Conservation (phyloP, 2,113 vertebrate species). For the Kryptolebias marmoratus region DNA sequence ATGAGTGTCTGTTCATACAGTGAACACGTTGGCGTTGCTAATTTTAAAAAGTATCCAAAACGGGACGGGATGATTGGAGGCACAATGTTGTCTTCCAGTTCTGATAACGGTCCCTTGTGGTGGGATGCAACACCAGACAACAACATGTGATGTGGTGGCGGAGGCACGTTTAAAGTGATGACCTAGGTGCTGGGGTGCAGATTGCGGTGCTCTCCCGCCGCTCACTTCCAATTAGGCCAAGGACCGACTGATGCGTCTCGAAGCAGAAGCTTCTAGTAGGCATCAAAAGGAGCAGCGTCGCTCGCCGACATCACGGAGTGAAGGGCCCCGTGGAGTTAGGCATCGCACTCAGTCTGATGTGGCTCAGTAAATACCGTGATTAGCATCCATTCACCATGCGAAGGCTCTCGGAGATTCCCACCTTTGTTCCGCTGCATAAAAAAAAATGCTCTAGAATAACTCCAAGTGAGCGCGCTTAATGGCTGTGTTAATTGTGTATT, state of each 20-base stretch:
- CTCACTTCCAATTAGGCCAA: constrained; percentile 78
- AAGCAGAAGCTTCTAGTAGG: constrained; percentile 74
- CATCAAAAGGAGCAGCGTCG: constrained; percentile 66
- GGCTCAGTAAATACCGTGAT: constrained; percentile 50
- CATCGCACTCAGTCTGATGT: constrained; percentile 35
- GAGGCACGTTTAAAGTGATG: constrained; percentile 67
- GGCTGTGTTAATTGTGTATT: constrained; percentile 34
- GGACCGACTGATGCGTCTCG: constrained; percentile 72
- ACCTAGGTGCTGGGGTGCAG: constrained; percentile 70
- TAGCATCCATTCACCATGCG: constrained; percentile 36
- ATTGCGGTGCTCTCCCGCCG: constrained; percentile 71
- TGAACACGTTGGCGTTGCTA: too few species aligned
- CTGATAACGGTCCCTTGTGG: constrained; percentile 47
- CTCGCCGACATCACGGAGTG: constrained; percentile 59
- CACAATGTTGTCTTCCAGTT: constrained; percentile 20
- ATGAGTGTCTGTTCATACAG: too few species aligned
- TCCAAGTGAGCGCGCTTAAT: constrained; percentile 19
- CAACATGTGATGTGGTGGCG: constrained; percentile 48
- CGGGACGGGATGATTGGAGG: constrained; percentile 23
- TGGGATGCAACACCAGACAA: constrained; percentile 51
- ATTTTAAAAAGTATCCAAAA: background rate
- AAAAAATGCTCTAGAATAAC: constrained; percentile 21
- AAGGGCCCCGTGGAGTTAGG: constrained; percentile 44
- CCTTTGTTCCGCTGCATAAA: constrained; percentile 32
- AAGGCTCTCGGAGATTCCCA: constrained; percentile 31